These are phyloP conservation scores for Lacerta viridis DNA, from an alignment of 2,797 vertebrate species.

Conservation along the genomic window DNA sequence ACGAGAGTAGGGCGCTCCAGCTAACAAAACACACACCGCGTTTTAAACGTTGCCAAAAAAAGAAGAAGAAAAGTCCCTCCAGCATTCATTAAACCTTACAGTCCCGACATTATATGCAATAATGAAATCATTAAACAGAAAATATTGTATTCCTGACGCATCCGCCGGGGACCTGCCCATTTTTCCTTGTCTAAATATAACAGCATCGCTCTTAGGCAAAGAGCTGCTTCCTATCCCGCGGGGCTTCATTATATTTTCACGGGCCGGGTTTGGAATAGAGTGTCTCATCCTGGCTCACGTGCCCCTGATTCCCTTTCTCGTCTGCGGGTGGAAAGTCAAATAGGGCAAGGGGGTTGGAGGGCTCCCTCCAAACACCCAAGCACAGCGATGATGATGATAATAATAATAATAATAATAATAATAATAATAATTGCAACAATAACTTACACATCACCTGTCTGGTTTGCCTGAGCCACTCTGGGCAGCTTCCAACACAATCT, in stretches of 20 bases:
- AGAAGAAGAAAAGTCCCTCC: slow-evolving; percentile 69
- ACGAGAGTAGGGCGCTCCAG: no score
- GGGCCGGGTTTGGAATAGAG: slow-evolving; percentile 60
- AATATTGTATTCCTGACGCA: slow-evolving; percentile 59
- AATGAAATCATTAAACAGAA: slow-evolving; percentile 80
- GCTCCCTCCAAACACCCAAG: no score
- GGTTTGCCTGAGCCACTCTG: no score
- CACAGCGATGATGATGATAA: no score
- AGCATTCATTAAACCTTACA: slow-evolving; percentile 81
- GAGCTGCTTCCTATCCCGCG: slow-evolving; percentile 66
- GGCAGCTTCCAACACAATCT: no score
- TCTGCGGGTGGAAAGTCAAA: not conserved
- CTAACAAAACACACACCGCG: slow-evolving; percentile 12
- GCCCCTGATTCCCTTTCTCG: fast-evolving
- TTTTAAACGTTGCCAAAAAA: slow-evolving; percentile 66
- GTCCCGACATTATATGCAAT: slow-evolving; percentile 73
- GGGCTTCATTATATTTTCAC: slow-evolving; percentile 78
- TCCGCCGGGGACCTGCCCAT: slow-evolving; percentile 69
- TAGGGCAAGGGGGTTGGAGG: not conserved
- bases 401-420: no score
- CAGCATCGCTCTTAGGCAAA: slow-evolving; percentile 75
- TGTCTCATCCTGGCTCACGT: not conserved
- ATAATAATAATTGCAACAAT: no score
- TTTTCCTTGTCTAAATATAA: slow-evolving; percentile 80
- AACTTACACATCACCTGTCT: no score